These are phyloP conservation scores for Gymnosoma rotundatum DNA, from an alignment of 2,888 invertebrate genomes.

Conservation along the genomic window DNA sequence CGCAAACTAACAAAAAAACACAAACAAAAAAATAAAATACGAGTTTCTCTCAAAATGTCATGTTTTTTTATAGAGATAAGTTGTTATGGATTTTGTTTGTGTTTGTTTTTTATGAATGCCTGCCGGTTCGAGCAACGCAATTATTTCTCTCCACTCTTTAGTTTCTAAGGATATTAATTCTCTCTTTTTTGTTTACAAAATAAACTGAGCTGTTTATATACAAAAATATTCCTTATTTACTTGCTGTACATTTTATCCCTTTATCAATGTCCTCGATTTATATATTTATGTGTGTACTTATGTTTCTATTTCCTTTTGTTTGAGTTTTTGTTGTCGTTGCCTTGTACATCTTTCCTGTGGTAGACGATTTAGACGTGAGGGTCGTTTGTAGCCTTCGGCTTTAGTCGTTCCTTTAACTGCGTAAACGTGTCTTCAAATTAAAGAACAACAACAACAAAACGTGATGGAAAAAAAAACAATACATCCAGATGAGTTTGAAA, in stretches of 20 bases:
- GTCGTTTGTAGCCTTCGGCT: slow-evolving; percentile 66
- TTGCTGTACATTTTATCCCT: slow-evolving; percentile 12
- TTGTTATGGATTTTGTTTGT: slow-evolving; percentile 33
- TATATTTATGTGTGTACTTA: no score
- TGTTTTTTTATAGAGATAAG: not conserved
- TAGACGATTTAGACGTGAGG: slow-evolving; percentile 50
- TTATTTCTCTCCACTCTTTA: slow-evolving; percentile 1
- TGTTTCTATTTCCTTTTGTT: slow-evolving; percentile 57
- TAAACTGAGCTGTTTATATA: not conserved
- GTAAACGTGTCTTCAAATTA: slow-evolving; percentile 59
- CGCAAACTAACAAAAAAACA: slow-evolving; percentile 3
- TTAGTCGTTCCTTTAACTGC: slow-evolving; percentile 61
- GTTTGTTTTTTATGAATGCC: not conserved
- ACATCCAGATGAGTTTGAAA: slow-evolving; percentile 65
- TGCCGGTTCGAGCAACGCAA: not conserved
- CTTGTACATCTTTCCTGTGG: slow-evolving; percentile 9
- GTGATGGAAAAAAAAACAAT: slow-evolving; percentile 4
- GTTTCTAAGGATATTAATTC: slow-evolving; percentile 35
- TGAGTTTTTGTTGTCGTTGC: slow-evolving; percentile 36
- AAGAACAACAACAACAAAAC: slow-evolving; percentile 19
- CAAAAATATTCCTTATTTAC: slow-evolving; percentile 34
- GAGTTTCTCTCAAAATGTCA: slow-evolving; percentile 12
- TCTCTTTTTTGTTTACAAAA: slow-evolving; percentile 18
- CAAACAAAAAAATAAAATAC: not conserved
- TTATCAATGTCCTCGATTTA: slow-evolving; percentile 63